Percentiles rank a stretch among this genome's conserved stretches.
These are phyloP conservation scores for Melitaea athalia DNA, from an alignment of 2,888 invertebrate species.

Conservation along the genomic window DNA sequence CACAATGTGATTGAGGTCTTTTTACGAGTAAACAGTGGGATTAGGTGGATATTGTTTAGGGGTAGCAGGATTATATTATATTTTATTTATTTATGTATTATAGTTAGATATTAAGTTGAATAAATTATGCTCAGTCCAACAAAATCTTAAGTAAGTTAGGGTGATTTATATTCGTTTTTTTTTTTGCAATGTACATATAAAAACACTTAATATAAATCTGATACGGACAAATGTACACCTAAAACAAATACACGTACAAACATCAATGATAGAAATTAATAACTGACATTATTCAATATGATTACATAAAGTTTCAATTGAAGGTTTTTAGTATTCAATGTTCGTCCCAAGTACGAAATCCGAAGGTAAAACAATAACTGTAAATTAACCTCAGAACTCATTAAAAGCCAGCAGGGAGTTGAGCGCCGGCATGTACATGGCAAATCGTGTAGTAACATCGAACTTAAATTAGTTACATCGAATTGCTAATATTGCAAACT, in stretches of 20 bases:
- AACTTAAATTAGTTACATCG: conserved; percentile 65
- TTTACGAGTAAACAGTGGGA: too few relatives aligned
- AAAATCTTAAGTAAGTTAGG: too few relatives aligned
- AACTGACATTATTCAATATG: conserved; percentile 37
- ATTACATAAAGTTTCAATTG: conserved; percentile 51
- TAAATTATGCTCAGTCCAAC: too few relatives aligned
- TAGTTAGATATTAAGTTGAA: too few relatives aligned
- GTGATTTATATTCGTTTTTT: too few relatives aligned
- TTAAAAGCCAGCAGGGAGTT: conserved; percentile 62
- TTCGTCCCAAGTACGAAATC: conserved; percentile 59
- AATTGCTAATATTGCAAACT: conserved; percentile 40
- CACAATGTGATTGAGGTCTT: neutral
- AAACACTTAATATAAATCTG: too few relatives aligned
- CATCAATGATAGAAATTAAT: neutral
- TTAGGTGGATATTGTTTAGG: too few relatives aligned
- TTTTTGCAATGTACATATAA: too few relatives aligned
- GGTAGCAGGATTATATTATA: too few relatives aligned
- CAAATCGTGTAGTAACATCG: conserved; percentile 61
- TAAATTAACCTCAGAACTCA: conserved; percentile 77
- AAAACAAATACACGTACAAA: neutral
- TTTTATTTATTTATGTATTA: too few relatives aligned
- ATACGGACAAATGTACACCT: neutral
- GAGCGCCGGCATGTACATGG: conserved; percentile 47
- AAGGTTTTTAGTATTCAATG: conserved; percentile 57
- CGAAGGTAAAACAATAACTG: conserved; percentile 75